A percentile compares a stretch with the other conserved stretches of the same genome.
phyloP scores from a whole-genome alignment of 2,113 vertebrate genomes.

The Podarcis raffonei region DNA sequence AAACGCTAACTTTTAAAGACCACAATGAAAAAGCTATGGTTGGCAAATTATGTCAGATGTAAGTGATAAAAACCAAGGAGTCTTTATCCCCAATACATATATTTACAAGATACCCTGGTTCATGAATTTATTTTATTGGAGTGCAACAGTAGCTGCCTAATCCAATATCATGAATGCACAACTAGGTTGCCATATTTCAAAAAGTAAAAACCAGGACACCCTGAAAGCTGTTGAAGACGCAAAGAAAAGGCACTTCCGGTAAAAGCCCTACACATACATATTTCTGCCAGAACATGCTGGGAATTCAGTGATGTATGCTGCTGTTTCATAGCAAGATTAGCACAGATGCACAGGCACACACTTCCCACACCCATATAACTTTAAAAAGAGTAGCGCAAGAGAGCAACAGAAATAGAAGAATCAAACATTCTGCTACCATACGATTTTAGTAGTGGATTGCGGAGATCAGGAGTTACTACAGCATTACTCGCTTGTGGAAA shows the following conservation, averaged over 20 bases:
- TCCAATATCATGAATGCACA: not conserved
- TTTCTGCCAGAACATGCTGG: no score
- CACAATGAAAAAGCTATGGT: not conserved
- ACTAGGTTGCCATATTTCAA: no score
- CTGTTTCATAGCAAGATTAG: no score
- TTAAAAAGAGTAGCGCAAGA: not conserved
- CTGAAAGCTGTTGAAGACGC: no score
- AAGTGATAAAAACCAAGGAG: not conserved
- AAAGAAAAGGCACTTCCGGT: no score
- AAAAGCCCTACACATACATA: no score
- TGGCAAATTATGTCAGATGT: not conserved
- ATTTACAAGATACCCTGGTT: not conserved
- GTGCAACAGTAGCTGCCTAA: not conserved
- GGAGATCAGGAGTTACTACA: not conserved
- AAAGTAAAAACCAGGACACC: no score
- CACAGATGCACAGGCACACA: no score
- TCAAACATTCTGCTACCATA: not conserved
- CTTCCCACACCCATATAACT: no score
- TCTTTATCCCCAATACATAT: no score
- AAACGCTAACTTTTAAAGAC: not conserved
- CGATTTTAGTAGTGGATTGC: not conserved
- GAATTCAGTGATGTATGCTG: no score
- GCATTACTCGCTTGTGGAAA: not conserved
- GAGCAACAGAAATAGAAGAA: not conserved
- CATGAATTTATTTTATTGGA: not conserved